Conservation (phyloP, 2,888 invertebrate species). For the Panopea generosa region DNA sequence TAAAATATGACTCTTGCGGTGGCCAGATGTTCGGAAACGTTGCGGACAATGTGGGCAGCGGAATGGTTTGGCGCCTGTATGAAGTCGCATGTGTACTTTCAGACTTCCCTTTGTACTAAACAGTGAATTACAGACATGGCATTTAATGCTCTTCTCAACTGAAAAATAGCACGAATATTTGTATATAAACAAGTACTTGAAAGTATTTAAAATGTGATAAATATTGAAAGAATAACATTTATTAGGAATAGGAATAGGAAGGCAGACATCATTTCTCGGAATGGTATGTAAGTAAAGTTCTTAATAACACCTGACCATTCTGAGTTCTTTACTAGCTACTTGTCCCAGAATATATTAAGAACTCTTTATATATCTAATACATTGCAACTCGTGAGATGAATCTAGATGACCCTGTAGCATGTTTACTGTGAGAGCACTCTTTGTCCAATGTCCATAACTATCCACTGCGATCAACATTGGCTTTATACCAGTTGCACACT, state of each 20-base stretch:
- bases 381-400: slow-evolving; percentile 82
- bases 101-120: slow-evolving; percentile 85
- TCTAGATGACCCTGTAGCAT: slow-evolving; percentile 82
- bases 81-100: slow-evolving; percentile 85
- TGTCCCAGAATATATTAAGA: no score
- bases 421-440: slow-evolving; percentile 72
- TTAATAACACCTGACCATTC: no score
- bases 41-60: slow-evolving; percentile 92
- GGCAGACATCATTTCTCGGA: no score
- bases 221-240: no score
- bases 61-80: slow-evolving; percentile 91
- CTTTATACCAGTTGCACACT: slow-evolving; percentile 67
- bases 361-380: no score
- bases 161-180: slow-evolving; percentile 35
- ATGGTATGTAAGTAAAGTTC: no score
- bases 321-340: no score
- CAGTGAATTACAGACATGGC: slow-evolving; percentile 84
- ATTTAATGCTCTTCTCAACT: slow-evolving; percentile 83
- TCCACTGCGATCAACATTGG: slow-evolving; percentile 78
- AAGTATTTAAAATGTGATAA: neutral
- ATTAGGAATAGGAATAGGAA: no score
- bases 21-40: slow-evolving; percentile 89
- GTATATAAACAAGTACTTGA: neutral
- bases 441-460: slow-evolving; percentile 62
- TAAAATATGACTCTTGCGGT: slow-evolving; percentile 88